A percentile compares a stretch with the other conserved stretches of the same genome.
Conservation (phyloP, 2,888 invertebrate species). For the Sericinus montela region DNA sequence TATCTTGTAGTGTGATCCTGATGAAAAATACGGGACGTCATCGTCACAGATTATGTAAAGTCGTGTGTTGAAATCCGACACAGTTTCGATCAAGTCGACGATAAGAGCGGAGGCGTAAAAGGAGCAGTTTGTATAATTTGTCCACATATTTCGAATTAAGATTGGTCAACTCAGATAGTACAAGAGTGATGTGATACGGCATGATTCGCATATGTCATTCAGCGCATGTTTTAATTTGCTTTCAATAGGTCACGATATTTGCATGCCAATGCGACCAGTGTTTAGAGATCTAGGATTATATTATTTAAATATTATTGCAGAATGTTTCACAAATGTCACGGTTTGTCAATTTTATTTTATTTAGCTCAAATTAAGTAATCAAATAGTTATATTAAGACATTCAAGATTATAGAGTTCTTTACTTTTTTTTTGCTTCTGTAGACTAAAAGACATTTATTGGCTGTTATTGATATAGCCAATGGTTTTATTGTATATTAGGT, state of each 20-base stretch:
- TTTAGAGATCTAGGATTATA: conserved; percentile 24
- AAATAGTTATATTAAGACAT: no score
- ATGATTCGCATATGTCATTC: conserved; percentile 5
- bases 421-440: no score
- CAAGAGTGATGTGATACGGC: conserved; percentile 36
- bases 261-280: not conserved
- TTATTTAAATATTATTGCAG: not conserved
- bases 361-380: no score
- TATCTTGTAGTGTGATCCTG: conserved; percentile 7
- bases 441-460: no score
- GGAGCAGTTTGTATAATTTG: conserved; percentile 60
- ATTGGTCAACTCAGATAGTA: conserved; percentile 46
- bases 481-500: no score
- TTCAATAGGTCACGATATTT: not conserved
- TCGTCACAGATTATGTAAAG: conserved; percentile 19
- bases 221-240: not conserved
- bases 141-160: conserved; percentile 54
- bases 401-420: no score
- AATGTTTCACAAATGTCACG: no score
- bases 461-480: no score
- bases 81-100: conserved; percentile 42
- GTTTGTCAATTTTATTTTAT: no score
- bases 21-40: conserved; percentile 14
- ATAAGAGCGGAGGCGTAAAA: conserved; percentile 59
- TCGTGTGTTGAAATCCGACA: conserved; percentile 46